Base-by-base conservation (phyloP, 2,888 invertebrate genomes). In the Quadroppia sp. region DNA sequence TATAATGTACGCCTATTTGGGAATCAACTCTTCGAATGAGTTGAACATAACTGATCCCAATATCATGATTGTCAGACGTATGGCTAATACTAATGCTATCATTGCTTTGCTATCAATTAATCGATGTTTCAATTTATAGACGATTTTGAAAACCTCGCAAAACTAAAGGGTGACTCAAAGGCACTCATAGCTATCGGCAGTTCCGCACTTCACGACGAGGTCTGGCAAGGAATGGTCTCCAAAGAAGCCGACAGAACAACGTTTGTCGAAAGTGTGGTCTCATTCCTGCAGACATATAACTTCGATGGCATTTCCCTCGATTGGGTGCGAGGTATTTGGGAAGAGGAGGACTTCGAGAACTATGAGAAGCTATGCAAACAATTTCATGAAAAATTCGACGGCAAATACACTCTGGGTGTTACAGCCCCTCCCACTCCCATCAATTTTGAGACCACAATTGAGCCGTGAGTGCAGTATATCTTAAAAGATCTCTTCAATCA, bases 1-100 rank as follows among this genome's bases (percentile, higher is more conserved):
- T 25, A 36, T 72, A 7, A 61, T 72, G 1, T 72, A 72, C 30
- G 30, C 30, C 6, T 72, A 72, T 30, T 3, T 64, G n/a, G 72
- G 72, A 15, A 32, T 72, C 13, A 36, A n/a, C 17, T 0, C 40
- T 3, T 30, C 25, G 0, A 7, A 13, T 2, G 20, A 64, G 17
- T 13, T 72, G 61, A 64, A 32, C 1, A 50, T 72, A 23, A 7
- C 30, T 17, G 72, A 72, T 23, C 1, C 32, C 1, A 32, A 28
- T 2, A 23, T 72, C 17, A 72, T 72, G 72, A 15, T 64, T 30
- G 72, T 64, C 1, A 32, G 28, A 30, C 61, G 72, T 72, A 70
- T 64, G 59, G 2, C 4, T 32, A 7, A 17, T 28, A 53, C 7
- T 53, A 53, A 9, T 23, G 4, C 9, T 23, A 6, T 25, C 17